Evolutionary conservation across 1,140 invertebrate species (phyloP), one percentile per base, ranked within the genome.

Genomic region (Magallana gigas): DNA sequence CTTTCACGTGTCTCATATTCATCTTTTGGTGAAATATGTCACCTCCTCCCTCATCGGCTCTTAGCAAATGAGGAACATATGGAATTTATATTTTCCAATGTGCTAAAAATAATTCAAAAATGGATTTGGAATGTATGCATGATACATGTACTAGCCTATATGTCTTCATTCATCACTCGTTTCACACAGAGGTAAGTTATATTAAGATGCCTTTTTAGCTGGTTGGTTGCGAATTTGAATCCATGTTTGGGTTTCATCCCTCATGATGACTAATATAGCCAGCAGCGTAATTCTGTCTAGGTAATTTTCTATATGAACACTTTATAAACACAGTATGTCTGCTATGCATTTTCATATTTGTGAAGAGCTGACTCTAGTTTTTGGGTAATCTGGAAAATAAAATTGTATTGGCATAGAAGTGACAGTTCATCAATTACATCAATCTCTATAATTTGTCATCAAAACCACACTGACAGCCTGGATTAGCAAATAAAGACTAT

Each of bases 291-390:
- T 56, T 57, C 57, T 82, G 48, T 82, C 81, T n/a, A 18, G 81
- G 48, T 58, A 14, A 56, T 80, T 80, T 11, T 16, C n/a, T 83
- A 29, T 83, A 83, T 83, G 16, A 83, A n/a, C n/a, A 83, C 48
- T 8, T 57, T 57, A 56, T 57, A 16, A 57, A 57, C 18, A n/a
- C 57, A 7, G 29, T 5, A 8, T 16, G 2, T 60, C 83, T 60
- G 29, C 57, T 62, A 84, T 23, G 83, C 83, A 84, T 62, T 29
- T 14, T 84, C 83, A 84, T 23, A 84, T 59, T 84, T 84, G 11
- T 84, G 83, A 29, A 92, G 85, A 3, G 91, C 89, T 14, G 86
- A 84, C 84, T 92, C 90, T 87, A 91, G 84, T 62, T 92, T 90
- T 16, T 83, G 86, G 64, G 90, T 92, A 68, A 91, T 87, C 90